Evolutionary conservation across 2,113 vertebrate genomes (phyloP).

Genomic region (Anarrhichthys ocellatus): DNA sequence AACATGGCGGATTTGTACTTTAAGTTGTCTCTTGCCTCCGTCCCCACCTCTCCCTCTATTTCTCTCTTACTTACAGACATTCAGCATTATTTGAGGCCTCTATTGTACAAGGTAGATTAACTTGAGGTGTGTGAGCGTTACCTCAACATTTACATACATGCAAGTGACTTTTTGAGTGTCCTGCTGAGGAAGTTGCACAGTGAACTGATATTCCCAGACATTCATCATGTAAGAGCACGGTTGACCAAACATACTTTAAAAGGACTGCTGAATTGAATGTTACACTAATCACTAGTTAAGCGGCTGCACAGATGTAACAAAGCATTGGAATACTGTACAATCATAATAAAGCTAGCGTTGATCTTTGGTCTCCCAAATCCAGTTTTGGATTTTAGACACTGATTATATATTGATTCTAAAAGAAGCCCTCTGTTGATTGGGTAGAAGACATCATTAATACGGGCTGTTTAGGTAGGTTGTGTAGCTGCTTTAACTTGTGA

Average conservation of each 20-base stretch:
- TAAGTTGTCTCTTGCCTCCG: neutral
- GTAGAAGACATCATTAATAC: constrained; percentile 38
- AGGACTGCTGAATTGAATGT: constrained; percentile 25
- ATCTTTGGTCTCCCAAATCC: constrained; percentile 79
- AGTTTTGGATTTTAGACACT: constrained; percentile 51
- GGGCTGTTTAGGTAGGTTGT: constrained; percentile 49
- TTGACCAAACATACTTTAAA: constrained; percentile 16
- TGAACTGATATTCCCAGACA: constrained; percentile 35
- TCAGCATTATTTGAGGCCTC: constrained; percentile 64
- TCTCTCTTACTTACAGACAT: constrained; percentile 55
- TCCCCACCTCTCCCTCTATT: neutral
- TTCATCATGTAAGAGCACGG: constrained; percentile 19
- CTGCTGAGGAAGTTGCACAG: constrained; percentile 60
- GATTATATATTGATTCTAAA: constrained; percentile 36
- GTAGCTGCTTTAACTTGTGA: constrained; percentile 23
- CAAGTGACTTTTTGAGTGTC: constrained; percentile 38
- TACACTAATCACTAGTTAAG: constrained; percentile 50
- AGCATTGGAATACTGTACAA: constrained; percentile 51
- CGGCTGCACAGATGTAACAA: constrained; percentile 38
- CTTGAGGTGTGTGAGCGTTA: constrained; percentile 37
- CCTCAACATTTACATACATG: constrained; percentile 50
- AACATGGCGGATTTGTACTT: constrained; percentile 29
- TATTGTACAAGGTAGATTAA: constrained; percentile 66
- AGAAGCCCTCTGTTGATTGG: constrained; percentile 51
- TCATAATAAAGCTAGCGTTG: constrained; percentile 62